Evolutionary conservation across 2,888 invertebrate genomes (phyloP).

Genomic region (Drosophila ezoana): DNA sequence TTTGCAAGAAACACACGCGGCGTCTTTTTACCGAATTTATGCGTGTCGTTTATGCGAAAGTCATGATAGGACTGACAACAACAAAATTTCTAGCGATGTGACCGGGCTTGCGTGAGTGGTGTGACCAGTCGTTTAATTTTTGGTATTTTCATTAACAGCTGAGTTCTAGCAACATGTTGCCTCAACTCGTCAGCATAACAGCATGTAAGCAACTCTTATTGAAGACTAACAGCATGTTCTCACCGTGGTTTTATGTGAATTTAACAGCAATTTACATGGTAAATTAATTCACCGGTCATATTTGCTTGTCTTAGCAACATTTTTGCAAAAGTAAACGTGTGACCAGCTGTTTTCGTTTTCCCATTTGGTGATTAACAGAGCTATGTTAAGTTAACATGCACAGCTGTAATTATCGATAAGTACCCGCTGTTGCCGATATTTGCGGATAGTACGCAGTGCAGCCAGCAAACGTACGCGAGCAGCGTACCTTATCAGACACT

Average conservation of each 20-base stretch:
- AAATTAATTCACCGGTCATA: background rate
- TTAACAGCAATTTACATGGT: background rate
- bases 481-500: too few relatives aligned
- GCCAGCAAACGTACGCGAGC: too few relatives aligned
- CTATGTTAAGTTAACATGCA: background rate
- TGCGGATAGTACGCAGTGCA: background rate
- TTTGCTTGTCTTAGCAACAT: constrained; percentile 13
- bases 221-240: background rate
- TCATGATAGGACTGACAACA: constrained; percentile 61
- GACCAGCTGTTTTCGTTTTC: background rate
- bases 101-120: constrained; percentile 24
- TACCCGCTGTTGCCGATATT: background rate
- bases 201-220: background rate
- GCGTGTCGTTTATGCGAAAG: constrained; percentile 68
- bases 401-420: constrained; percentile 16
- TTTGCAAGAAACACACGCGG: constrained; percentile 67
- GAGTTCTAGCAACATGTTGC: constrained; percentile 49
- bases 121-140: constrained; percentile 24
- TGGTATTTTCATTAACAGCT: constrained; percentile 49
- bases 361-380: background rate
- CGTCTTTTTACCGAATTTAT: constrained; percentile 57
- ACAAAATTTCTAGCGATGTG: constrained; percentile 53
- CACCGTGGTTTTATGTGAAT: background rate
- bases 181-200: background rate
- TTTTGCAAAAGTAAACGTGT: background rate